A percentile compares a stretch with the other conserved stretches of the same genome.
Conservation (phyloP, 92 coral and sea anemone genomes). For the Porites lobata region DNA sequence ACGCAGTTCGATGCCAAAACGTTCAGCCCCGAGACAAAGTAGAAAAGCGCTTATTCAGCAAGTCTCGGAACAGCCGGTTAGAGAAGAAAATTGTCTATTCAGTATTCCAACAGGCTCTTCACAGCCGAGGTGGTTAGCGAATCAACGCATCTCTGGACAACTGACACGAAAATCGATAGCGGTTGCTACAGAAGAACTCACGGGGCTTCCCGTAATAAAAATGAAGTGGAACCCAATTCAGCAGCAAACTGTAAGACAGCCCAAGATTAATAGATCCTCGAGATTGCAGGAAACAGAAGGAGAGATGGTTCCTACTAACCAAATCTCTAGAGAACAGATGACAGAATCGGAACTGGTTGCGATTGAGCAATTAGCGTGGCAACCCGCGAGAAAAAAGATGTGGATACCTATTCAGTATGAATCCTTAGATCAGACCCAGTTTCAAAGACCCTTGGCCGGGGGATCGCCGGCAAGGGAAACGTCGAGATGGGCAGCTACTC, state of each 20-base stretch:
- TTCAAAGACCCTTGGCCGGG: too few species aligned
- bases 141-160: not conserved
- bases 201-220: not conserved
- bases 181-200: not conserved
- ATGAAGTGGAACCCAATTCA: not conserved
- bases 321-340: too few species aligned
- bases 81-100: not conserved
- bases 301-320: not conserved
- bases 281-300: not conserved
- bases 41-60: not conserved
- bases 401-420: too few species aligned
- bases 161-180: not conserved
- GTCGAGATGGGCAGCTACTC: not conserved
- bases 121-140: not conserved
- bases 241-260: too few species aligned
- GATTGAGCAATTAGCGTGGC: too few species aligned
- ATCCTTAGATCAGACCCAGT: too few species aligned
- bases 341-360: too few species aligned
- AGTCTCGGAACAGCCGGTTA: not conserved
- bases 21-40: not conserved
- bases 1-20: too few species aligned
- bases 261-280: not conserved
- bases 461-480: not conserved
- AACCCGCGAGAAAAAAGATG: too few species aligned
- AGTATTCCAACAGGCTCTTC: not conserved